Conservation (phyloP, 2,888 invertebrate species). For the Margaritifera margaritifera region DNA sequence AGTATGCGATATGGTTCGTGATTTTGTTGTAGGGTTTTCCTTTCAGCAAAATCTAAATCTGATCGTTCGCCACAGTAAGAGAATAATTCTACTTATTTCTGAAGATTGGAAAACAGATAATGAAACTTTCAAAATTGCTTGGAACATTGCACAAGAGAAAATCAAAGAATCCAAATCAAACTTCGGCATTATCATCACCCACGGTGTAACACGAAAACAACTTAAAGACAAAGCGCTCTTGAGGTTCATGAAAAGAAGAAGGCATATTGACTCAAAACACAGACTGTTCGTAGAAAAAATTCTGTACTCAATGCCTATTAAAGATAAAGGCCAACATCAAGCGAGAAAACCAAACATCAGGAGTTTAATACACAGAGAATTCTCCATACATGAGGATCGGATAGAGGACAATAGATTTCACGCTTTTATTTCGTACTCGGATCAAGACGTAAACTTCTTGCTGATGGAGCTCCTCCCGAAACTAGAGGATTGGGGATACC, state of each 20-base stretch:
- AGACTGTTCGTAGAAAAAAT: conserved; percentile 36
- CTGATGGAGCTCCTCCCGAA: conserved; percentile 26
- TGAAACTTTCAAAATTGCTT: conserved; percentile 35
- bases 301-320: conserved; percentile 39
- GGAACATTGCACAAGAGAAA: conserved; percentile 44
- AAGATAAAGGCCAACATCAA: neutral
- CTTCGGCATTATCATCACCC: conserved; percentile 39
- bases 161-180: conserved; percentile 39
- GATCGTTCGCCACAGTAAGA: conserved; percentile 38
- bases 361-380: too few relatives aligned
- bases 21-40: conserved; percentile 45
- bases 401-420: conserved; percentile 32
- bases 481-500: conserved; percentile 32
- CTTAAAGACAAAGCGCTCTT: conserved; percentile 39
- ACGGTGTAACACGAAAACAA: conserved; percentile 20
- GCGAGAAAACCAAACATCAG: conserved; percentile 3
- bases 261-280: conserved; percentile 33
- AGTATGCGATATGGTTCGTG: conserved; percentile 39
- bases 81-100: conserved; percentile 43
- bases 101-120: conserved; percentile 23
- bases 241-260: conserved; percentile 36
- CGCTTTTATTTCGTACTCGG: conserved; percentile 43
- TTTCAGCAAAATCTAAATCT: conserved; percentile 42
- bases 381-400: conserved; percentile 17
- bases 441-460: conserved; percentile 35